A percentile compares a stretch with the other conserved stretches of the same genome.
Conservation (phyloP, 1,140 invertebrate species). For the Aphaenogaster ashmeadi region DNA sequence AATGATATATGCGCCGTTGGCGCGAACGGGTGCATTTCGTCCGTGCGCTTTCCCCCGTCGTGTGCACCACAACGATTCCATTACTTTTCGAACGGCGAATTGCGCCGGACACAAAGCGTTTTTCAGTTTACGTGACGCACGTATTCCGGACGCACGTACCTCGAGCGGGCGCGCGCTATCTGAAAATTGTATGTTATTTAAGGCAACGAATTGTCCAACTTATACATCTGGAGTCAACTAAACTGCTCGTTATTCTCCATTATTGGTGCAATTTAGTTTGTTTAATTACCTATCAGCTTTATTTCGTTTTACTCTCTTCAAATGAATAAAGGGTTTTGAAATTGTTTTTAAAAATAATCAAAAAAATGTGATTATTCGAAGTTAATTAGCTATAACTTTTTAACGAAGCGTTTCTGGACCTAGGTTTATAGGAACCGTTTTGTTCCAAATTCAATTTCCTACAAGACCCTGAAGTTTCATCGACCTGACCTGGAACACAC, state of each 20-base stretch:
- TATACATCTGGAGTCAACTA: background rate
- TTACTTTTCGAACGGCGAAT: slow-evolving; percentile 17
- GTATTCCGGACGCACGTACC: background rate
- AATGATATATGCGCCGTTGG: slow-evolving; percentile 20
- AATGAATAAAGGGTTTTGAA: too few relatives aligned
- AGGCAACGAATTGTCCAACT: background rate
- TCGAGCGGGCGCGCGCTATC: background rate
- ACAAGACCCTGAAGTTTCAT: too few relatives aligned
- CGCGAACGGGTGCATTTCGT: background rate
- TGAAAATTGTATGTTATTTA: background rate
- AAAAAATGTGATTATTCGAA: too few relatives aligned
- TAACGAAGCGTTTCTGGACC: too few relatives aligned
- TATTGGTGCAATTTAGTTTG: background rate
- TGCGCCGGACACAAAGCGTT: background rate
- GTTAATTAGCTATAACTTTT: too few relatives aligned
- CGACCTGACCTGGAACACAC: background rate
- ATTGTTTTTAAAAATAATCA: too few relatives aligned
- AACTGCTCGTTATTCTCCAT: background rate
- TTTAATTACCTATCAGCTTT: too few relatives aligned
- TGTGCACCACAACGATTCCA: slow-evolving; percentile 17
- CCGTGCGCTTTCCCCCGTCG: slow-evolving; percentile 17
- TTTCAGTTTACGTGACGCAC: slow-evolving; percentile 11
- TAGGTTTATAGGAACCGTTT: too few relatives aligned
- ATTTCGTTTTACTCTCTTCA: too few relatives aligned
- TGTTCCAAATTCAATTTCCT: too few relatives aligned